Evolutionary conservation across 2,888 invertebrate species (phyloP).

Genomic region (Pediacus dermestoides): DNA sequence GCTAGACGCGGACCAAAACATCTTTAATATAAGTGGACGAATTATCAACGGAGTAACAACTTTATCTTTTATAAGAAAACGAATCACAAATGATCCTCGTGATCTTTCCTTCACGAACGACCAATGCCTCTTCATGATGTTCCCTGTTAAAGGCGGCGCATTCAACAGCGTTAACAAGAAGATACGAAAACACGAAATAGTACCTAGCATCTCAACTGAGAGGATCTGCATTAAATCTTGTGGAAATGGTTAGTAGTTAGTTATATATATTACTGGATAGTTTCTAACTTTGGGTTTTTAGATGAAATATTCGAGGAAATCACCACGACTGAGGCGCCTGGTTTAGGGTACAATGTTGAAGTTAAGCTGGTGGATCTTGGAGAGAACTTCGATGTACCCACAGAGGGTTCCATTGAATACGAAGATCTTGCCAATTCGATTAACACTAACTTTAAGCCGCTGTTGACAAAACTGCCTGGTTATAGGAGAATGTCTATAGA

Average conservation of each 20-base stretch:
- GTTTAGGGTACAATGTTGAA: slow-evolving; percentile 65
- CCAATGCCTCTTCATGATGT: slow-evolving; percentile 82
- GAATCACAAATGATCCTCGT: slow-evolving; percentile 67
- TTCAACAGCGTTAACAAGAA: slow-evolving; percentile 83
- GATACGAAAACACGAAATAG: slow-evolving; percentile 72
- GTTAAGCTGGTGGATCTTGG: slow-evolving; percentile 74
- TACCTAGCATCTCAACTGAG: slow-evolving; percentile 69
- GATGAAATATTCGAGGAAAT: slow-evolving; percentile 56
- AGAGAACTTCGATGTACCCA: slow-evolving; percentile 71
- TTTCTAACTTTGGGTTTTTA: slow-evolving; percentile 30
- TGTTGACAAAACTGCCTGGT: slow-evolving; percentile 63
- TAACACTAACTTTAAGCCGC: slow-evolving; percentile 60
- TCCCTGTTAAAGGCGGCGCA: slow-evolving; percentile 77
- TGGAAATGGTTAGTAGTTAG: slow-evolving; percentile 59
- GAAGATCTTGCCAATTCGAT: slow-evolving; percentile 66
- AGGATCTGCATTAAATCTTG: slow-evolving; percentile 82
- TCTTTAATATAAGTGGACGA: slow-evolving; percentile 65
- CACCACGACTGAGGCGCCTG: slow-evolving; percentile 62
- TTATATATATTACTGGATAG: neutral
- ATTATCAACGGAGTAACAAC: slow-evolving; percentile 74
- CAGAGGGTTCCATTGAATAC: slow-evolving; percentile 69
- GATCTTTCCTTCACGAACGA: slow-evolving; percentile 80
- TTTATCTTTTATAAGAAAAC: slow-evolving; percentile 73
- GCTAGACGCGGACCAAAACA: slow-evolving; percentile 71
- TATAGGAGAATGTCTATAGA: slow-evolving; percentile 68